These are phyloP conservation scores for Orcinus orca DNA, from an alignment of 2,113 vertebrate species.

Conservation along the genomic window DNA sequence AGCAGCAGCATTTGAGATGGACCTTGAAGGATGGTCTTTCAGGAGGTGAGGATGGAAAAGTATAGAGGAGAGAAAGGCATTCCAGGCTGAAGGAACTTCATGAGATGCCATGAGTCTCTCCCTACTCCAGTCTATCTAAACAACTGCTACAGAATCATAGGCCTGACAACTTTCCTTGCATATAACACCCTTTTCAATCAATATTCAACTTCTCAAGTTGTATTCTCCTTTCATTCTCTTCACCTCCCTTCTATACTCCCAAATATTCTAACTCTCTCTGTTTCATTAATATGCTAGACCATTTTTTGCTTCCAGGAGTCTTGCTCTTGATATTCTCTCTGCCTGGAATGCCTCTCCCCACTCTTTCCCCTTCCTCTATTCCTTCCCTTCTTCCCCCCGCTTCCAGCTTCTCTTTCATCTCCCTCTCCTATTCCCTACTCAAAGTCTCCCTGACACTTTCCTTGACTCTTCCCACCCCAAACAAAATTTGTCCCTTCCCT, in stretches of 20 bases:
- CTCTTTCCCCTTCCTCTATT: background rate
- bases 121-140: background rate
- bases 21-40: constrained; percentile 14
- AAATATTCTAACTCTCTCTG: background rate
- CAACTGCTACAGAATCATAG: background rate
- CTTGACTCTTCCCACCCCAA: background rate
- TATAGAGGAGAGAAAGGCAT: background rate
- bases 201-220: background rate
- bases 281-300: background rate
- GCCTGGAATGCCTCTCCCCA: background rate
- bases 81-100: background rate
- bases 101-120: background rate
- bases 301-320: background rate
- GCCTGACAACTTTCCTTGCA: background rate
- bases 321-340: background rate
- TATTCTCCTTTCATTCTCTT: constrained; percentile 22
- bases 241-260: background rate
- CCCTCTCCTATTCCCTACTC: background rate
- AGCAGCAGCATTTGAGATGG: background rate
- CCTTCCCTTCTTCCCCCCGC: background rate
- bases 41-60: background rate
- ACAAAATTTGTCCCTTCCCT: background rate
- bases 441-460: background rate
- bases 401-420: background rate
- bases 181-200: background rate